These are phyloP conservation scores for Ichneumoninae sp. DNA, from an alignment of 2,888 invertebrate genomes.

Conservation along the genomic window DNA sequence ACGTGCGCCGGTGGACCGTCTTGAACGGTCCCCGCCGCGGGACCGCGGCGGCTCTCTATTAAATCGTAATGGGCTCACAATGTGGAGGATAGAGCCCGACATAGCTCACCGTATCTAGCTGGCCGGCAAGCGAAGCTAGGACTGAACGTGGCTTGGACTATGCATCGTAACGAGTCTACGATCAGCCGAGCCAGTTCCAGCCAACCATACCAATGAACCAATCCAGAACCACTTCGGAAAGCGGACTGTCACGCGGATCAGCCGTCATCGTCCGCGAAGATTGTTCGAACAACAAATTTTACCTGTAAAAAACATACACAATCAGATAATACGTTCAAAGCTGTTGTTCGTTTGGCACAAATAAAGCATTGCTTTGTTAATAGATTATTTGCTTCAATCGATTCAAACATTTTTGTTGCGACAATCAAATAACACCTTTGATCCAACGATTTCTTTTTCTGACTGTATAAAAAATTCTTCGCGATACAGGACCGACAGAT, in stretches of 20 bases:
- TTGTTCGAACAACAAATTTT: not conserved
- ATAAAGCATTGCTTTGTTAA: too few species aligned
- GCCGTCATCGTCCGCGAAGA: not conserved
- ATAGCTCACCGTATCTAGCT: constrained; percentile 58
- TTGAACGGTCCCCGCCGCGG: constrained; percentile 54
- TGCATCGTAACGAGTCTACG: constrained; percentile 42
- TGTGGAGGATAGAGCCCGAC: constrained; percentile 73
- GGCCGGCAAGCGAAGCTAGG: constrained; percentile 49
- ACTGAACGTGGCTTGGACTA: constrained; percentile 31
- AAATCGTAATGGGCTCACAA: constrained; percentile 82
- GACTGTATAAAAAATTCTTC: too few species aligned
- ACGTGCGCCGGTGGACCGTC: constrained; percentile 70
- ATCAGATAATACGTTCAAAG: not conserved
- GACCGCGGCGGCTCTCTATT: constrained; percentile 74
- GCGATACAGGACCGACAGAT: not conserved
- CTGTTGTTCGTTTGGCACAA: too few species aligned
- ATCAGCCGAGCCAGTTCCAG: constrained; percentile 67
- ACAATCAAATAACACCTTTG: too few species aligned
- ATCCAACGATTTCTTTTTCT: too few species aligned
- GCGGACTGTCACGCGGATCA: not conserved
- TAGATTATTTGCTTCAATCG: too few species aligned
- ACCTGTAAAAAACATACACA: not conserved
- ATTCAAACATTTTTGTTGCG: too few species aligned
- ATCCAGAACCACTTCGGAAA: constrained; percentile 61
- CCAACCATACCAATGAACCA: constrained; percentile 61